Evolutionary conservation across 2,113 vertebrate genomes (phyloP), one percentile per base, ranked within the genome.

Genomic region (Aegithalos caudatus): DNA sequence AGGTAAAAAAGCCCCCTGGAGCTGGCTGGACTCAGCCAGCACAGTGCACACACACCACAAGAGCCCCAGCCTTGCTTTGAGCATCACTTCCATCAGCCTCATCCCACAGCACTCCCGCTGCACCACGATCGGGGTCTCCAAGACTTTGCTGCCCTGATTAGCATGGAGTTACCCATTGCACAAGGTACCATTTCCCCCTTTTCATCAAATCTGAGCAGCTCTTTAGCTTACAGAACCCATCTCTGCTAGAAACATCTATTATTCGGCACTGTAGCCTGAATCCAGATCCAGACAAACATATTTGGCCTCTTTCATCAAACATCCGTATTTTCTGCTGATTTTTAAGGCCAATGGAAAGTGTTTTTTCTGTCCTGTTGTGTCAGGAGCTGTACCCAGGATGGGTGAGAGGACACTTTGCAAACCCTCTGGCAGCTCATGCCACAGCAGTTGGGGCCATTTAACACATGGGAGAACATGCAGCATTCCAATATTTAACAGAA

Each of bases 41-140:
- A 1, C 9, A 1, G 38, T 3, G 17, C 67, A 54, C 42, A 38
- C 58, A 31, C 53, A 35, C 10, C 65, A 18, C 23, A 25, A 18
- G 53, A 77, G 42, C 53, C 44, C 67, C 44, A 60, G 54, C 69
- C 79, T 81, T 54, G 64, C 82, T 73, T 58, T 2, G 0, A 60
- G 83, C 66, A 61, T 10, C 37, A 12, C 47, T 24, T 72, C 35
- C 66, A n/a, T 8, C 66, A 50, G 62, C 72, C 37, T 29, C 58
- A 56, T 11, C 44, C 44, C 76, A 42, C 35, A 13, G 57, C 56
- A 15, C 7, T 29, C 69, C 71, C 0, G 0, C 42, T 48, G 57
- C 25, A 38, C 20, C 33, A 29, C 35, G 3, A 21, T 6, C 2
- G 0, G 48, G 2, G 0, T 8, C 82, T 37, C 40, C 1, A 1